Evolutionary conservation across 2,113 vertebrate genomes (phyloP).

Genomic region (Podarcis raffonei): DNA sequence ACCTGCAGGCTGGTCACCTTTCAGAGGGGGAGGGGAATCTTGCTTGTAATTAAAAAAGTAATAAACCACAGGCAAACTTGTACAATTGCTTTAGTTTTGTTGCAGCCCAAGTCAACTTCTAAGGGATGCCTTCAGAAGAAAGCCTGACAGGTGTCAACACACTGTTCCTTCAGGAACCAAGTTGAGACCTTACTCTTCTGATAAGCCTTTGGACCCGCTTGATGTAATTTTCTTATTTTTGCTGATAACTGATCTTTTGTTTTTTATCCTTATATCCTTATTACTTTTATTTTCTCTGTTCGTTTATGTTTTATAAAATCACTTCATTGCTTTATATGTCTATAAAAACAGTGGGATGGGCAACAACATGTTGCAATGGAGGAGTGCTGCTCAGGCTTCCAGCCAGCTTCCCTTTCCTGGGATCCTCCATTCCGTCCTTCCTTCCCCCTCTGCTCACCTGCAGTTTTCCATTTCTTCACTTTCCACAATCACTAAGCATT

Average conservation of each 20-base stretch:
- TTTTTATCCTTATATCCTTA: not conserved
- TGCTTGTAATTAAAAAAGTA: not conserved
- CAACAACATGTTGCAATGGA: not conserved
- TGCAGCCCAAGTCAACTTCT: not conserved
- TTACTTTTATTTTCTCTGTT: not conserved
- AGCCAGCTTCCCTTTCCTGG: not conserved
- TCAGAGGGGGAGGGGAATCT: slow-evolving; percentile 57
- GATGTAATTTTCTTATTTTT: not conserved
- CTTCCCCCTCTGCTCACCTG: not conserved
- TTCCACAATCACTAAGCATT: not conserved
- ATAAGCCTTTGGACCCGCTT: not conserved
- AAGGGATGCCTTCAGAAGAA: not conserved
- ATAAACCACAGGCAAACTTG: not conserved
- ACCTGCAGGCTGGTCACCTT: slow-evolving; percentile 65
- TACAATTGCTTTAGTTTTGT: not conserved
- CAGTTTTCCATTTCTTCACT: not conserved
- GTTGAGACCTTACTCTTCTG: not conserved
- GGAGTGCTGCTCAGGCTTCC: not conserved
- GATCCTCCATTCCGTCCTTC: not conserved
- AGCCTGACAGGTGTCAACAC: not conserved
- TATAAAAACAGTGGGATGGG: not conserved
- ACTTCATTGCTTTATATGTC: too few species aligned
- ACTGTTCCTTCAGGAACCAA: not conserved
- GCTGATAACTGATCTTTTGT: not conserved
- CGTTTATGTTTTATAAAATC: not conserved